A percentile compares a stretch with the other conserved stretches of the same genome.
These are phyloP conservation scores for Poeciliopsis prolifica DNA, from an alignment of 2,113 vertebrate genomes.

Conservation along the genomic window DNA sequence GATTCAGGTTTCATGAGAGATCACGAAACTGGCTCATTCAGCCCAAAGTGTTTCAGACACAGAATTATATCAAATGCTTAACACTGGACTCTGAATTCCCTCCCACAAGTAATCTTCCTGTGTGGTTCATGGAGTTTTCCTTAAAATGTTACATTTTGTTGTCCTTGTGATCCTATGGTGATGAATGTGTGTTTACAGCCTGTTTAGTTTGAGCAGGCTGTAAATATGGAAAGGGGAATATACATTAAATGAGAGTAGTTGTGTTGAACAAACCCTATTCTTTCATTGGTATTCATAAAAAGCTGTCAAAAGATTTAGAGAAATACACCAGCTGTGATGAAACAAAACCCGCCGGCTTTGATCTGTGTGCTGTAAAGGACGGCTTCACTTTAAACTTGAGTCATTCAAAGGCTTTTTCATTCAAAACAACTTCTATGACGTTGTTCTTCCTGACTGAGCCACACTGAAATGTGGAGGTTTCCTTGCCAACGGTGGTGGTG, in stretches of 20 bases:
- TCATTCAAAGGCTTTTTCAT: not conserved
- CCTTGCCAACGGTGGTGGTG: not conserved
- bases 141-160: not conserved
- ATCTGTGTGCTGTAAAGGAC: not conserved
- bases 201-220: not conserved
- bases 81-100: too few relatives aligned
- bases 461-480: not conserved
- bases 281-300: slow-evolving; percentile 18
- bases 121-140: too few relatives aligned
- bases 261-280: not conserved
- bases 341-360: not conserved
- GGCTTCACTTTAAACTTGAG: not conserved
- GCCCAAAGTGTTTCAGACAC: too few relatives aligned
- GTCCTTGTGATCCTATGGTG: not conserved
- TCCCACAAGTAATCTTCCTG: too few relatives aligned
- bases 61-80: too few relatives aligned
- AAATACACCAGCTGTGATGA: not conserved
- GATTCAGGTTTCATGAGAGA: too few relatives aligned
- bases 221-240: not conserved
- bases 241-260: not conserved
- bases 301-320: not conserved
- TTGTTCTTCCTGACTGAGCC: slow-evolving; percentile 1
- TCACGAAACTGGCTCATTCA: too few relatives aligned
- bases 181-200: not conserved
- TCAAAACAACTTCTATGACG: not conserved